Conservation (phyloP, 2,888 invertebrate species). For the Drosophila cognata region DNA sequence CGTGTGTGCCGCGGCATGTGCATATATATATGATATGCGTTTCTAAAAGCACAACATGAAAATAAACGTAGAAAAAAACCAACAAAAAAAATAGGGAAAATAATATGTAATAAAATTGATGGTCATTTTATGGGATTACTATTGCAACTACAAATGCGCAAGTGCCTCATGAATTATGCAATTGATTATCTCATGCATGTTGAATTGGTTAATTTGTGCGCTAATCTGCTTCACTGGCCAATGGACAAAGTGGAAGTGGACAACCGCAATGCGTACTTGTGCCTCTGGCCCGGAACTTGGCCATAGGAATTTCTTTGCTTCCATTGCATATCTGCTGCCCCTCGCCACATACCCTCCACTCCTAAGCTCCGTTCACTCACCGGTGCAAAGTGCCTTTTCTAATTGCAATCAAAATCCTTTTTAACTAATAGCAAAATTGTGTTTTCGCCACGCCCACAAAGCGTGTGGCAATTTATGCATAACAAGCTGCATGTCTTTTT, state of each 20-base stretch:
- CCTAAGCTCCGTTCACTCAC: background rate
- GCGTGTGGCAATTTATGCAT: constrained; percentile 61
- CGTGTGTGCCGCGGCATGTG: background rate
- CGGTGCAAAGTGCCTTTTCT: constrained; percentile 70
- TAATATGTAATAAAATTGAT: constrained; percentile 1
- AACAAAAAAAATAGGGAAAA: background rate
- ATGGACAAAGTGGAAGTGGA: background rate
- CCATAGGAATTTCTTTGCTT: background rate
- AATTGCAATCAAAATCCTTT: constrained; percentile 75
- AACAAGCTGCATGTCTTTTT: constrained; percentile 40
- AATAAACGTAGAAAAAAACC: background rate
- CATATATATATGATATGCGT: background rate
- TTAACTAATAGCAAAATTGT: constrained; percentile 73
- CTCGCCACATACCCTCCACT: background rate
- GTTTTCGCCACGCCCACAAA: constrained; percentile 59
- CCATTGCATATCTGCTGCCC: background rate
- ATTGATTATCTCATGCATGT: constrained; percentile 57
- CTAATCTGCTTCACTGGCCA: constrained; percentile 57
- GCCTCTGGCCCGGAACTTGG: background rate
- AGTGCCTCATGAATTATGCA: constrained; percentile 48
- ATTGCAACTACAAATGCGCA: constrained; percentile 25
- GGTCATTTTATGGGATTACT: constrained; percentile 20
- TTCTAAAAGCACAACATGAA: constrained; percentile 4
- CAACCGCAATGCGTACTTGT: background rate
- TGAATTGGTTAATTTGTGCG: constrained; percentile 66